Conservation (phyloP, 2,113 vertebrate species). For the Podocnemis expansa region DNA sequence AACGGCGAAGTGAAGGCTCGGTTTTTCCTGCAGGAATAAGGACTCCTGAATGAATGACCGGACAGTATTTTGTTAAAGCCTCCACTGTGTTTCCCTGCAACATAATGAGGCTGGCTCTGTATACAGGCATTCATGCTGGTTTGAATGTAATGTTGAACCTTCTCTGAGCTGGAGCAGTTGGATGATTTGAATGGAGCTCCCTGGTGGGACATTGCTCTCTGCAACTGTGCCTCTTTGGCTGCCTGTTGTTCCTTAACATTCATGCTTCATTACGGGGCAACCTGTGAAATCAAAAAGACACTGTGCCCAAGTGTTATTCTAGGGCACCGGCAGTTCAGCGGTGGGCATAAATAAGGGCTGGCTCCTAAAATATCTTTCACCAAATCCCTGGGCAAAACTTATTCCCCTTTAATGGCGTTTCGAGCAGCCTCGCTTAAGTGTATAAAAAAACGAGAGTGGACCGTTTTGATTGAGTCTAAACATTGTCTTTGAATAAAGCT, state of each 20-base stretch:
- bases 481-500: constrained; percentile 94
- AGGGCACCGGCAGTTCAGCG: constrained; percentile 75
- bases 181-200: constrained; percentile 81
- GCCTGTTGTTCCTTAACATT: constrained; percentile 86
- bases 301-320: constrained; percentile 78
- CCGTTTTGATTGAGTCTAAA: constrained; percentile 91
- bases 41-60: constrained; percentile 51
- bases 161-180: constrained; percentile 84
- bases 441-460: constrained; percentile 86
- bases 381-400: constrained; percentile 73
- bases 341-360: constrained; percentile 70
- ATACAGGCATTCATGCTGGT: constrained; percentile 83
- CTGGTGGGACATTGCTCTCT: constrained; percentile 85
- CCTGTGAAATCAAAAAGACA: constrained; percentile 87
- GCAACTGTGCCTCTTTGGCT: constrained; percentile 83
- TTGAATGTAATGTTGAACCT: constrained; percentile 87
- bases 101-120: constrained; percentile 75
- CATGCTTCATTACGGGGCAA: constrained; percentile 87
- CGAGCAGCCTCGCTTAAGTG: constrained; percentile 82
- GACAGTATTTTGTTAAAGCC: constrained; percentile 52
- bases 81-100: constrained; percentile 41
- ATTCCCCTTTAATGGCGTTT: constrained; percentile 80
- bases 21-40: constrained; percentile 22
- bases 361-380: constrained; percentile 66
- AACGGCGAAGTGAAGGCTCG: constrained; percentile 17